These are phyloP conservation scores for Falco columbarius DNA, from an alignment of 2,797 vertebrate genomes.

Conservation along the genomic window DNA sequence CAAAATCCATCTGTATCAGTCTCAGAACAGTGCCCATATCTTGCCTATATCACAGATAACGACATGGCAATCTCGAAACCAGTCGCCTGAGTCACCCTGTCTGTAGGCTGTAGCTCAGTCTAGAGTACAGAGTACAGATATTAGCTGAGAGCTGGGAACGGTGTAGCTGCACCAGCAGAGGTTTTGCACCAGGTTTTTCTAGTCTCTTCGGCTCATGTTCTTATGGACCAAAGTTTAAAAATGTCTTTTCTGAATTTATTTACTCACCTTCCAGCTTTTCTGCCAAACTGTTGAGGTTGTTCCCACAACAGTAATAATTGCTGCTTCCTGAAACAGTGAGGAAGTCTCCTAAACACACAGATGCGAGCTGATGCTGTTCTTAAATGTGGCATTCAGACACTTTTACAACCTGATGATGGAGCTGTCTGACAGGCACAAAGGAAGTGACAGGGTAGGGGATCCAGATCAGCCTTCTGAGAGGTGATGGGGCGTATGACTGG, in stretches of 20 bases:
- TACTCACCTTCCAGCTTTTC: conserved; percentile 64
- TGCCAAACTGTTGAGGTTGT: conserved; percentile 83
- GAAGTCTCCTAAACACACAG: neutral
- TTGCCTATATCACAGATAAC: neutral
- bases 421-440: neutral
- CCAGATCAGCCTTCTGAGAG: neutral
- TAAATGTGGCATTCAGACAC: neutral
- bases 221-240: neutral
- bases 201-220: neutral
- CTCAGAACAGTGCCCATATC: neutral
- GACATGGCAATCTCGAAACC: neutral
- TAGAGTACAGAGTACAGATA: neutral
- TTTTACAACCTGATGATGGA: neutral
- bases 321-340: conserved; percentile 73
- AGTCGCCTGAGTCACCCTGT: neutral
- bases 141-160: neutral
- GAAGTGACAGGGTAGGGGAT: neutral
- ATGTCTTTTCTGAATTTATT: conserved; percentile 69
- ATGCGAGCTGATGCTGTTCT: neutral
- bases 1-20: neutral
- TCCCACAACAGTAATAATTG: conserved; percentile 84
- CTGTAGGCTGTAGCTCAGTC: neutral
- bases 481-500: neutral
- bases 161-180: neutral
- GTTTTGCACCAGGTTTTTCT: neutral